Percentiles rank a stretch among this genome's conserved stretches.
Evolutionary conservation across 2,888 invertebrate genomes (phyloP).

Genomic region (Metacarcinus magister): DNA sequence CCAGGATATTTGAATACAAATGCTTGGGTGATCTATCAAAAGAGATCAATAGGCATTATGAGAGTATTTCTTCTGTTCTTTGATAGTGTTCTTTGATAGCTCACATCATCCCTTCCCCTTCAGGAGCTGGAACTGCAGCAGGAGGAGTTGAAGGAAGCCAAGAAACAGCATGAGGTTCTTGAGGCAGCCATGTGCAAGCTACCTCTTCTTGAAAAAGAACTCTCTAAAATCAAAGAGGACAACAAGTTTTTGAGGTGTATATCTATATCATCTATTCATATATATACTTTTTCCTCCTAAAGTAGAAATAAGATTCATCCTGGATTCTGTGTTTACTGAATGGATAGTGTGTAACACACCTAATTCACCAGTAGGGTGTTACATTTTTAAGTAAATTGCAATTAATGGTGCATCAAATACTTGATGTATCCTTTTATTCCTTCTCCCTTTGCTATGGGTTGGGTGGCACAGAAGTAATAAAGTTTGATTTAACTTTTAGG

Average conservation of each 20-base stretch:
- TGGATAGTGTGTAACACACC: not conserved
- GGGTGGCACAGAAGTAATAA: no score
- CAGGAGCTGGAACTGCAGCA: slow-evolving; percentile 71
- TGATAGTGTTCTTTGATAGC: not conserved
- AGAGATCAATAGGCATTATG: not conserved
- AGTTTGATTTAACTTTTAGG: no score
- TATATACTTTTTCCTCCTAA: no score
- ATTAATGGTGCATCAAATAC: no score
- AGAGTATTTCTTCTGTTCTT: not conserved
- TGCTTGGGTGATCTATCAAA: not conserved
- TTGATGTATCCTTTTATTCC: no score
- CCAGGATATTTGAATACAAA: not conserved
- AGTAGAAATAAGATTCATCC: no score
- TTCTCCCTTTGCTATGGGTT: no score
- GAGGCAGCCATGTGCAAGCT: slow-evolving; percentile 69
- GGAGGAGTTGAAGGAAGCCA: slow-evolving; percentile 31
- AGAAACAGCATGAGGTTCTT: slow-evolving; percentile 64
- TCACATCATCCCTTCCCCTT: not conserved
- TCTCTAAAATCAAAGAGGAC: slow-evolving; percentile 66
- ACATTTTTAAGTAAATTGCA: no score
- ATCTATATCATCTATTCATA: not conserved
- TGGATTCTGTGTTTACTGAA: not conserved
- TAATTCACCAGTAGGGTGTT: no score
- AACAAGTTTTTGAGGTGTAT: slow-evolving; percentile 74
- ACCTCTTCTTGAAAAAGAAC: slow-evolving; percentile 70